Conservation (phyloP, 53 echinoderm and acorn worm genomes). For the Astropecten irregularis region DNA sequence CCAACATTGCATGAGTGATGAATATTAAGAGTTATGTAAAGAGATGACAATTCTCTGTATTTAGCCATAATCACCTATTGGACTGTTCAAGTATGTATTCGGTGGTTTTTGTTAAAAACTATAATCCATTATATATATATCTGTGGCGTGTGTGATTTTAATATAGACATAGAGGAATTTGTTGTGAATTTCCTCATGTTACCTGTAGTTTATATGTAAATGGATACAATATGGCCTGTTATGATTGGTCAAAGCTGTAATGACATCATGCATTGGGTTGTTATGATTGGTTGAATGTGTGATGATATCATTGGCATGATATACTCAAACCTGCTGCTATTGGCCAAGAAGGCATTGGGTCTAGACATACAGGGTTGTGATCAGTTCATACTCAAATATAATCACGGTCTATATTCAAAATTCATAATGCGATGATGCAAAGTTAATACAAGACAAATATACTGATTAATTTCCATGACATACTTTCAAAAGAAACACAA, state of each 20-base stretch:
- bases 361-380: conserved; percentile 36
- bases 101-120: conserved; percentile 5
- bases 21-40: conserved; percentile 1
- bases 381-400: neutral
- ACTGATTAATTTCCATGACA: too few species aligned
- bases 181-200: conserved; percentile 30
- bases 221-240: neutral
- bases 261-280: conserved; percentile 33
- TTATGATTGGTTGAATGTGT: conserved; percentile 28
- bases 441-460: too few species aligned
- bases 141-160: conserved; percentile 64
- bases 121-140: conserved; percentile 49
- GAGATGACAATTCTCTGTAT: conserved; percentile 6
- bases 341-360: neutral
- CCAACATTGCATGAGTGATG: conserved; percentile 45
- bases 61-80: conserved; percentile 23
- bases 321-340: conserved; percentile 17
- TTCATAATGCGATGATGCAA: too few species aligned
- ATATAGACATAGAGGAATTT: conserved; percentile 28
- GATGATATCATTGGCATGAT: conserved; percentile 38
- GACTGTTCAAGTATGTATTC: conserved; percentile 56
- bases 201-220: conserved; percentile 43
- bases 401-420: too few species aligned
- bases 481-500: too few species aligned
- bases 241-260: conserved; percentile 29